phyloP scores from a whole-genome alignment of 2,113 vertebrate species.

The Cryptotis parvus region DNA sequence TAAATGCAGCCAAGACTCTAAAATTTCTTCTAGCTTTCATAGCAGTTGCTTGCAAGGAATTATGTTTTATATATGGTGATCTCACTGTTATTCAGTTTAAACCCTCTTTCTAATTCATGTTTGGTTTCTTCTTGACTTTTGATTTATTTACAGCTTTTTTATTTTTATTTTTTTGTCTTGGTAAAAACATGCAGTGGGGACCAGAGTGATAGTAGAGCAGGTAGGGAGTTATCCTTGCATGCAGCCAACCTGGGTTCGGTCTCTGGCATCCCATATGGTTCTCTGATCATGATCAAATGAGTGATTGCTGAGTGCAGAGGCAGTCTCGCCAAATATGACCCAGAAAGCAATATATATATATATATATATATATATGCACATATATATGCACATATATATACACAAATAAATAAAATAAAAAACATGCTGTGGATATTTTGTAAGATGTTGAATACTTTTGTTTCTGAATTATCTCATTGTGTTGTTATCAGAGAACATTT shows the following conservation, averaged over 20 bases:
- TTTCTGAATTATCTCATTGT: neutral
- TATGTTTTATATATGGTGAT: neutral
- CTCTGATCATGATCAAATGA: no score
- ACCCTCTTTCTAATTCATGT: neutral
- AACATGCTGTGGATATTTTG: neutral
- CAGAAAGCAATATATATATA: no score
- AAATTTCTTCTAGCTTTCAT: neutral
- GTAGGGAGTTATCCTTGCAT: no score
- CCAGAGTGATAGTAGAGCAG: no score
- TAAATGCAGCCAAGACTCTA: neutral
- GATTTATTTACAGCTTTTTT: neutral
- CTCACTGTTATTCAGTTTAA: neutral
- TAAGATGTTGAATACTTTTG: neutral
- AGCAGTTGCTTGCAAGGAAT: neutral
- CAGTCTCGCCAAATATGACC: no score
- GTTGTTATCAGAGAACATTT: neutral
- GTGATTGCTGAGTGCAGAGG: no score
- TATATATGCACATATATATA: no score
- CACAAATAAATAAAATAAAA: no score
- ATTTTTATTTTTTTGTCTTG: constrained; percentile 9
- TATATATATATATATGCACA: no score
- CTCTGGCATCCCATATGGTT: no score
- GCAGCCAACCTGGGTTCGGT: no score
- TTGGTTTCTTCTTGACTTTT: neutral
- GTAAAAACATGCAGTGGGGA: neutral